phyloP scores from a whole-genome alignment of 2,888 invertebrate genomes.

The Eremobia ochroleuca region DNA sequence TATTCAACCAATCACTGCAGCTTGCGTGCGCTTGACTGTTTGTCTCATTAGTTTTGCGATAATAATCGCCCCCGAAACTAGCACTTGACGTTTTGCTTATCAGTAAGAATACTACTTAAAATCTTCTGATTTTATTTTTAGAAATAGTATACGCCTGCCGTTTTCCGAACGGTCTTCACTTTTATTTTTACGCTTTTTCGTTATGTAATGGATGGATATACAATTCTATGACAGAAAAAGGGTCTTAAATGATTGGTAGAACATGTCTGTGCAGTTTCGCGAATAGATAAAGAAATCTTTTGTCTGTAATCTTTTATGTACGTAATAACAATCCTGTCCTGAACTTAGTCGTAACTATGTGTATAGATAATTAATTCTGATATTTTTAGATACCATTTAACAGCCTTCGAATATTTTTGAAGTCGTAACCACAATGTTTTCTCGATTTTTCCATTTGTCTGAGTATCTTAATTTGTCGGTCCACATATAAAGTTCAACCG shows the following conservation, averaged over 20 bases:
- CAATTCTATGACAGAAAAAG: background rate
- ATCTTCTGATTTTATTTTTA: background rate
- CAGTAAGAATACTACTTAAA: background rate
- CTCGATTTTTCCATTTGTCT: conserved; percentile 12
- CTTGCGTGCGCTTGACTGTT: background rate
- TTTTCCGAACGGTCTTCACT: background rate
- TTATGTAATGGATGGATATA: background rate
- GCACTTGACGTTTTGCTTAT: background rate
- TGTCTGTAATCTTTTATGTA: background rate
- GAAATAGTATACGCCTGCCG: background rate
- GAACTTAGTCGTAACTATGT: background rate
- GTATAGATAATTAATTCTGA: background rate
- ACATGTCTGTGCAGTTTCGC: background rate
- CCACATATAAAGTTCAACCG: background rate
- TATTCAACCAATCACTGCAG: background rate
- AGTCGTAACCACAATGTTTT: background rate
- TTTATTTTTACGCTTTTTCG: background rate
- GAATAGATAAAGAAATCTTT: background rate
- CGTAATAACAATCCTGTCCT: background rate
- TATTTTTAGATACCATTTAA: conserved; percentile 22
- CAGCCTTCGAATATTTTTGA: background rate
- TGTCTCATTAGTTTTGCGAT: background rate
- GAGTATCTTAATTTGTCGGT: conserved; percentile 6
- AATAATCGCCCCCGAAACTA: background rate
- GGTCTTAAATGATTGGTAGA: background rate